Evolutionary conservation across 23 tunicate species (phyloP).

Genomic region (Styela clava): DNA sequence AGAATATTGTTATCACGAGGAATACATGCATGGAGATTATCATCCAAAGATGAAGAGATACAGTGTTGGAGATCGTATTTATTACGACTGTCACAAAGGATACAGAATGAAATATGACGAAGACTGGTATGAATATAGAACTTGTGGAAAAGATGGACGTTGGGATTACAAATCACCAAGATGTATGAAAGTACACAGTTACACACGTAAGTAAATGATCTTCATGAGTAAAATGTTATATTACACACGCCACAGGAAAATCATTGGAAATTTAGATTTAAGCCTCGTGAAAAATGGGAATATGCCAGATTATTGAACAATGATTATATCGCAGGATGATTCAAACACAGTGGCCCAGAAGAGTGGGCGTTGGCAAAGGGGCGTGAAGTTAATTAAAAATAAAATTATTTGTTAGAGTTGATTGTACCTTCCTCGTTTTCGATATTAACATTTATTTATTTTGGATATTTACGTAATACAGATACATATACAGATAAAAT

Average conservation of each 20-base stretch:
- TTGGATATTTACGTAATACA: background rate
- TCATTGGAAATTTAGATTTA: background rate
- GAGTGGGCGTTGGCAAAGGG: background rate
- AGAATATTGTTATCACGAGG: constrained; percentile 6
- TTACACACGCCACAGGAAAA: background rate
- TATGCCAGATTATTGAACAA: too few relatives aligned
- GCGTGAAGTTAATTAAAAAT: background rate
- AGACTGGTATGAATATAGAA: constrained; percentile 22
- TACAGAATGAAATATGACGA: constrained; percentile 8
- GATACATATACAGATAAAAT: too few relatives aligned
- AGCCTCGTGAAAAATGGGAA: too few relatives aligned
- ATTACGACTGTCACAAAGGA: constrained; percentile 13
- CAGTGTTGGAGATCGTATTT: constrained; percentile 18
- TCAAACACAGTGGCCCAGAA: background rate
- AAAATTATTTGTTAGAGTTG: too few relatives aligned
- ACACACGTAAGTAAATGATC: background rate
- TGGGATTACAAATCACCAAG: constrained; percentile 25
- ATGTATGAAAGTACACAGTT: background rate
- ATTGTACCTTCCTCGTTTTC: too few relatives aligned
- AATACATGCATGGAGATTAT: constrained; percentile 4
- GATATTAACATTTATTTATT: too few relatives aligned
- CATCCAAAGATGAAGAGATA: constrained; percentile 16
- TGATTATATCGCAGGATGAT: background rate
- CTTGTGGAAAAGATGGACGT: constrained; percentile 21
- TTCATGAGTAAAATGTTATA: background rate